Conservation (phyloP, 2,113 vertebrate genomes). For the Camelus bactrianus region DNA sequence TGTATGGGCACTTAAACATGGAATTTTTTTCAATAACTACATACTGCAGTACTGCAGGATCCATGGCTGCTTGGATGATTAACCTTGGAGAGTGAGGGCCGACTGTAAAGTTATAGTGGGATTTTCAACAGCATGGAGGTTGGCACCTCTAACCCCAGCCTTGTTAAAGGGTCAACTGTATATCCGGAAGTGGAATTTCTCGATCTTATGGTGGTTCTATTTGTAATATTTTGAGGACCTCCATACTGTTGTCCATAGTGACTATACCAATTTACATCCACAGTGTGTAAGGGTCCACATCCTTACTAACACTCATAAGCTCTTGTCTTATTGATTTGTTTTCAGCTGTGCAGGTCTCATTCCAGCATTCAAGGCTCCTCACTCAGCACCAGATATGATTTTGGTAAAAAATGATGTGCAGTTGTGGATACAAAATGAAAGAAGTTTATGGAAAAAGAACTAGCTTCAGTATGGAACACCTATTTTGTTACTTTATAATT, state of each 20-base stretch:
- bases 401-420: background rate
- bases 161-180: background rate
- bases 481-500: too few relatives aligned
- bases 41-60: background rate
- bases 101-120: background rate
- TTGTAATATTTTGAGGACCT: background rate
- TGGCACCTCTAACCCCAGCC: background rate
- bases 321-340: background rate
- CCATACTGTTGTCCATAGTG: background rate
- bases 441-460: background rate
- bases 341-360: background rate
- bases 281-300: background rate
- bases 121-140: background rate
- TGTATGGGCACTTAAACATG: background rate
- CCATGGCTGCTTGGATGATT: background rate
- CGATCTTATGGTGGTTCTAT: background rate
- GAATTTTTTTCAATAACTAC: background rate
- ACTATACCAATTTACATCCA: background rate
- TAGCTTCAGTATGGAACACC: rapidly evolving
- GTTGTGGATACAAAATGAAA: background rate
- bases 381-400: background rate
- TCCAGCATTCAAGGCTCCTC: background rate
- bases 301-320: background rate
- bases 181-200: background rate
- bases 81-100: background rate